Evolutionary conservation across 2,888 invertebrate species (phyloP).

Genomic region (Strigamia crassipes): DNA sequence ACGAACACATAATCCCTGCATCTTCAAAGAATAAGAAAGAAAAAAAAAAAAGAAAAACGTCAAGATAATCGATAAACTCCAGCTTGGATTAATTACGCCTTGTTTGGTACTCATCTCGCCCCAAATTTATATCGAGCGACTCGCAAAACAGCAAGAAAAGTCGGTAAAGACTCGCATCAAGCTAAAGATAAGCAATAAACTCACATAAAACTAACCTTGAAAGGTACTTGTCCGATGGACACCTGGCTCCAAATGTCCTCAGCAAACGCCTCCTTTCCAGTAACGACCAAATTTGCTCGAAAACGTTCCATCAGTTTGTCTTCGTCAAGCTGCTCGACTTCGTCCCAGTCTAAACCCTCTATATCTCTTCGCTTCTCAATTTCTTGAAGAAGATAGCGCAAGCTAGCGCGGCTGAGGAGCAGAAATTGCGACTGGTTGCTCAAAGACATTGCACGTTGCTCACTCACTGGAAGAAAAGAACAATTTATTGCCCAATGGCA

Average conservation of each 20-base stretch:
- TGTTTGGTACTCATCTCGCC: background rate
- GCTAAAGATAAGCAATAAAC: background rate
- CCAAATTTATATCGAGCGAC: background rate
- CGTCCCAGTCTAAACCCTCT: constrained; percentile 32
- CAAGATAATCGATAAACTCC: background rate
- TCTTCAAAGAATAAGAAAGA: constrained; percentile 60
- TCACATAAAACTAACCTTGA: constrained; percentile 64
- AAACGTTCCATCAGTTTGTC: constrained; percentile 76
- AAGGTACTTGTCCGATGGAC: constrained; percentile 68
- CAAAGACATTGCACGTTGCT: constrained; percentile 64
- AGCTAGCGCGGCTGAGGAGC: constrained; percentile 77
- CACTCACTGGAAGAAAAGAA: constrained; percentile 20
- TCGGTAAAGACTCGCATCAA: background rate
- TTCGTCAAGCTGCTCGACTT: constrained; percentile 49
- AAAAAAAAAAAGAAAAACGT: background rate
- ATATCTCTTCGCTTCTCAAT: constrained; percentile 33
- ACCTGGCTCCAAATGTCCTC: constrained; percentile 75
- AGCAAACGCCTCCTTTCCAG: constrained; percentile 71
- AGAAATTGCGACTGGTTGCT: constrained; percentile 86
- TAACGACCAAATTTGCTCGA: constrained; percentile 85
- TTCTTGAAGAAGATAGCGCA: constrained; percentile 66
- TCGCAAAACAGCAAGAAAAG: background rate
- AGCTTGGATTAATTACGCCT: constrained; percentile 36
- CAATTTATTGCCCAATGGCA: constrained; percentile 34
- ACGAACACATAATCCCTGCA: constrained; percentile 79